Conservation (phyloP, 2,888 invertebrate species). For the Oeneis ivallda region DNA sequence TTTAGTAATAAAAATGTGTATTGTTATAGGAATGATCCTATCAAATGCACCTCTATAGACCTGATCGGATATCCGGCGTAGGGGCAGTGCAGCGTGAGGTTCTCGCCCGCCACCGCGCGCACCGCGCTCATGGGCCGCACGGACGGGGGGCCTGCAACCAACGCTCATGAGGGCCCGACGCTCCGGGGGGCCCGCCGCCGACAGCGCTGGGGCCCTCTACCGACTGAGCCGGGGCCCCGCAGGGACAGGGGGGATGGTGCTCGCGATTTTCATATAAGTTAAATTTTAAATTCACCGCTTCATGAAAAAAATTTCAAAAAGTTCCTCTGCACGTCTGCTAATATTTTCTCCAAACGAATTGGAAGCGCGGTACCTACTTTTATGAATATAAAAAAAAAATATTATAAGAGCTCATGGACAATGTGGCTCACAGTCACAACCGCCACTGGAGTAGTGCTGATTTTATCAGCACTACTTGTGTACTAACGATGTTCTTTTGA, state of each 20-base stretch:
- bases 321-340: too few species aligned
- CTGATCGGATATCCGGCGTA: conserved; percentile 93
- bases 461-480: too few species aligned
- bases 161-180: neutral
- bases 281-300: too few species aligned
- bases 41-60: conserved; percentile 78
- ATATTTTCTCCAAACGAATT: too few species aligned
- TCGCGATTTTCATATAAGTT: too few species aligned
- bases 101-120: conserved; percentile 89
- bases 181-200: neutral
- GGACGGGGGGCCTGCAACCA: conserved; percentile 83
- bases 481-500: too few species aligned
- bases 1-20: neutral
- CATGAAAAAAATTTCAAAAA: too few species aligned
- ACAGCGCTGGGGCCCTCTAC: conserved; percentile 84
- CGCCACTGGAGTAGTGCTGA: too few species aligned
- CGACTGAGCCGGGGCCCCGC: conserved; percentile 56
- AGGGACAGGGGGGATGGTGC: conserved; percentile 81
- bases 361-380: too few species aligned
- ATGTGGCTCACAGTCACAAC: too few species aligned
- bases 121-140: conserved; percentile 86
- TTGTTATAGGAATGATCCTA: conserved; percentile 59
- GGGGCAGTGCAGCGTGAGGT: conserved; percentile 89
- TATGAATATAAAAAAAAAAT: too few species aligned
- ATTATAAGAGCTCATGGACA: too few species aligned